These are phyloP conservation scores for Actinostola sp. DNA, from an alignment of 92 coral and sea anemone genomes.

Conservation along the genomic window DNA sequence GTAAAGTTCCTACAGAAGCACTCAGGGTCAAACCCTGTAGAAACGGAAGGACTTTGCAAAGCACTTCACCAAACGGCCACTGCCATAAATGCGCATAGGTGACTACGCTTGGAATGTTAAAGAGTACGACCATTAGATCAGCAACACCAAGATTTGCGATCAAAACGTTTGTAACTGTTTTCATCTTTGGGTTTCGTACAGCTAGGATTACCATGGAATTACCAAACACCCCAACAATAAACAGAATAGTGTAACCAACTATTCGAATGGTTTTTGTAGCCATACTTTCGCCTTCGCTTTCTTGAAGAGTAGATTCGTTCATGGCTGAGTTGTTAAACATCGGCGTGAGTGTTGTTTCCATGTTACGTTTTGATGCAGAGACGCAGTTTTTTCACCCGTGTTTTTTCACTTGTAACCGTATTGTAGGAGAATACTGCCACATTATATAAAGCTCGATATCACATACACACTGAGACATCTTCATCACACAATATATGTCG, in stretches of 20 bases:
- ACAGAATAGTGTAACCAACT: slow-evolving; percentile 53
- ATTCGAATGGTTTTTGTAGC: slow-evolving; percentile 39
- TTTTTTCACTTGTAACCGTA: too few species aligned
- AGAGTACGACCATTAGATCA: slow-evolving; percentile 66
- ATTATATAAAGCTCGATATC: too few species aligned
- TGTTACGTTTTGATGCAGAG: too few species aligned
- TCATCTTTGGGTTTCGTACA: slow-evolving; percentile 69
- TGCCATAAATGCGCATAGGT: slow-evolving; percentile 67
- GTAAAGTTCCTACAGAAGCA: slow-evolving; percentile 71
- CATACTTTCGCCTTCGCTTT: slow-evolving; percentile 10
- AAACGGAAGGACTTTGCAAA: slow-evolving; percentile 77
- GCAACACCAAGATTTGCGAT: slow-evolving; percentile 74
- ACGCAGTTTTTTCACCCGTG: too few species aligned
- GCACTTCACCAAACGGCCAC: slow-evolving; percentile 83
- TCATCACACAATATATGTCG: too few species aligned
- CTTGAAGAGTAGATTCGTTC: not conserved
- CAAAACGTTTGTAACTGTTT: slow-evolving; percentile 68
- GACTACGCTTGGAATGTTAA: slow-evolving; percentile 75
- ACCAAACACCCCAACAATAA: slow-evolving; percentile 61
- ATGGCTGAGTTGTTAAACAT: not conserved
- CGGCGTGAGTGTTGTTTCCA: not conserved
- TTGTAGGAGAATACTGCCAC: too few species aligned
- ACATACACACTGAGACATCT: too few species aligned
- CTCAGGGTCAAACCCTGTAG: slow-evolving; percentile 75
- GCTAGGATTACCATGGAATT: slow-evolving; percentile 71